These are phyloP conservation scores for Poliocrania exsul DNA, from an alignment of 2,797 vertebrate genomes.

Conservation along the genomic window DNA sequence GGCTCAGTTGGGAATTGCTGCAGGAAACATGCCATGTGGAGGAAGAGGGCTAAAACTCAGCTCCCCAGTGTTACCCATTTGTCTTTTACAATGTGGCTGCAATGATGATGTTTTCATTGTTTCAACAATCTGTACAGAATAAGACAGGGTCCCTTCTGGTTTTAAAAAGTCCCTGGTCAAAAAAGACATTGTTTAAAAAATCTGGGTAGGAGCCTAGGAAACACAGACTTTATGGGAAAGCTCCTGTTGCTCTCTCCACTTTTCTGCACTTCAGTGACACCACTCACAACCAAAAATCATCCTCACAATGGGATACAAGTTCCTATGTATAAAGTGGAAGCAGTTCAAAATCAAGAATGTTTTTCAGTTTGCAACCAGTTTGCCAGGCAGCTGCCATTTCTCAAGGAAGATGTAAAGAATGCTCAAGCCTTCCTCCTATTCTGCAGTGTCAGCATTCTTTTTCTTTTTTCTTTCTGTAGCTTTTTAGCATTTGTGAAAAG, in stretches of 20 bases:
- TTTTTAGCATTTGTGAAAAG: neutral
- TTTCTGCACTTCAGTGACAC: neutral
- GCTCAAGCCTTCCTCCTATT: neutral
- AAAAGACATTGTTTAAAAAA: neutral
- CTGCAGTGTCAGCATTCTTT: neutral
- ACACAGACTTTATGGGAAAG: conserved; percentile 43
- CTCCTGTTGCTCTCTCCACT: neutral
- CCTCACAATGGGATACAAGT: neutral
- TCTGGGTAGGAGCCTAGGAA: conserved; percentile 32
- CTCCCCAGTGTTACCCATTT: conserved; percentile 23
- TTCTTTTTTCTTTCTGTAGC: neutral
- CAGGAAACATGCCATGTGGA: conserved; percentile 49
- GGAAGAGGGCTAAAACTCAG: conserved; percentile 30
- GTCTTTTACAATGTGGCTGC: conserved; percentile 46
- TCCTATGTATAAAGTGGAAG: conserved; percentile 32
- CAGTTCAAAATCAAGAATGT: conserved; percentile 3
- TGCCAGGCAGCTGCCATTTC: neutral
- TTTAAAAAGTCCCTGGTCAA: conserved; percentile 7
- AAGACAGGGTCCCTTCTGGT: neutral
- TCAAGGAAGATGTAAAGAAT: neutral
- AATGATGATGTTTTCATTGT: conserved; percentile 50
- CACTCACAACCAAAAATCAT: neutral
- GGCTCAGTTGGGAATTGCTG: conserved; percentile 28
- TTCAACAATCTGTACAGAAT: neutral
- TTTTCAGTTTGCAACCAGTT: neutral